Evolutionary conservation across 2,888 invertebrate genomes (phyloP).

Genomic region (Auanema freiburgensis): DNA sequence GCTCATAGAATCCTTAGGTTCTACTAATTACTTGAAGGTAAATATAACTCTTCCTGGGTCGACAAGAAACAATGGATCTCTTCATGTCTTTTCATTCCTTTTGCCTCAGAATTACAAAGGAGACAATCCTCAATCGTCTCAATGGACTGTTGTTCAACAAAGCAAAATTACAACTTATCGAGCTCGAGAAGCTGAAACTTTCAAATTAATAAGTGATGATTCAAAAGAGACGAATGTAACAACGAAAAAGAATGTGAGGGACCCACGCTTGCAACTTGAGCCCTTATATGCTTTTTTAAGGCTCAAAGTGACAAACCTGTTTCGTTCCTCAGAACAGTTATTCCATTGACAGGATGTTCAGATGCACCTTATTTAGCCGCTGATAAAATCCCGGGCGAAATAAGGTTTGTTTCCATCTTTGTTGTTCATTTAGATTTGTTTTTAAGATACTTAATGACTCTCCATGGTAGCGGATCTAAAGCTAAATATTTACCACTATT

Average conservation of each 20-base stretch:
- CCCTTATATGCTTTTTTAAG: background rate
- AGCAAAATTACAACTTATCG: constrained; percentile 45
- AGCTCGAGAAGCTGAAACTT: constrained; percentile 62
- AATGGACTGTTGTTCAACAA: constrained; percentile 38
- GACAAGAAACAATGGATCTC: constrained; percentile 81
- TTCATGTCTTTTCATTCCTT: constrained; percentile 78
- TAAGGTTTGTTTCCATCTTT: constrained; percentile 17
- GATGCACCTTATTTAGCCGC: constrained; percentile 29
- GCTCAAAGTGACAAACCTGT: constrained; percentile 4
- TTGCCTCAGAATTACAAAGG: constrained; percentile 66
- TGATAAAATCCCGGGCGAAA: constrained; percentile 24
- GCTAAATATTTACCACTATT: constrained; percentile 78
- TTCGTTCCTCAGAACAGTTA: constrained; percentile 29
- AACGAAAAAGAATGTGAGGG: constrained; percentile 9
- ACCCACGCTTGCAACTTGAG: background rate
- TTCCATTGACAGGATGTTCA: constrained; percentile 30
- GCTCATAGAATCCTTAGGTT: too few species aligned
- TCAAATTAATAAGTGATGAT: constrained; percentile 43
- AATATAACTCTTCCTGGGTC: constrained; percentile 75
- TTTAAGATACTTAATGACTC: constrained; percentile 29
- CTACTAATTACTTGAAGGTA: constrained; percentile 62
- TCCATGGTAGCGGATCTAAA: constrained; percentile 2
- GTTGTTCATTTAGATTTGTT: background rate
- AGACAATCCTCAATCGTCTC: constrained; percentile 31
- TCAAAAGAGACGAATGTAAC: background rate